A percentile compares a stretch with the other conserved stretches of the same genome.
These are phyloP conservation scores for Agonopterix alstromeriana DNA, from an alignment of 2,888 invertebrate species.

Conservation along the genomic window DNA sequence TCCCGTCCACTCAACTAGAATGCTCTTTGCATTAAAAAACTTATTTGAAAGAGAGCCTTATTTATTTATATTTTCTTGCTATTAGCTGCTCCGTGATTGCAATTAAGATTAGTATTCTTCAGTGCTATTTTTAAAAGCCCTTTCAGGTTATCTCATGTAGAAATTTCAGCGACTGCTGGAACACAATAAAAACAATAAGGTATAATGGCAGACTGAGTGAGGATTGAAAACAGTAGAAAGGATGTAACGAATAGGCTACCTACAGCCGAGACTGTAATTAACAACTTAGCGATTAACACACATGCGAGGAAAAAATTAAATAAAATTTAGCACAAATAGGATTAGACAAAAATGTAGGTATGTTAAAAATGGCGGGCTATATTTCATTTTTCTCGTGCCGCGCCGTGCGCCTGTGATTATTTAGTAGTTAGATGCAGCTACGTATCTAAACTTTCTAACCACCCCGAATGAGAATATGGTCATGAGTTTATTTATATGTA, in stretches of 20 bases:
- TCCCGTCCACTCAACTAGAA: conserved; percentile 5
- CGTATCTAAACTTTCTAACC: no score
- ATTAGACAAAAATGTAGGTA: no score
- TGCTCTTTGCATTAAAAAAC: conserved; percentile 5
- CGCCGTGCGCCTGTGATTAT: no score
- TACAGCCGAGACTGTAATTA: background rate
- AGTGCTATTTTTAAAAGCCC: background rate
- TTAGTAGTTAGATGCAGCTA: no score
- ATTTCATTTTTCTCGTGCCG: no score
- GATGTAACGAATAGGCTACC: background rate
- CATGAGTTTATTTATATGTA: no score
- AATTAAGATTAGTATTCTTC: background rate
- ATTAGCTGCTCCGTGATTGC: background rate
- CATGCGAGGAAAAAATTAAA: no score
- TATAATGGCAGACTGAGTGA: no score
- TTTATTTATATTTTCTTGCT: background rate
- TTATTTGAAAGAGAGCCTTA: background rate
- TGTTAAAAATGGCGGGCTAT: no score
- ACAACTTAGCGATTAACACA: no score
- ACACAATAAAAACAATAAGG: background rate
- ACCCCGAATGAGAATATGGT: no score
- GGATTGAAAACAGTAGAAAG: background rate
- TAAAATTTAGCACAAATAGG: no score
- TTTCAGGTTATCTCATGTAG: background rate
- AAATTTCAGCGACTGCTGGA: background rate